Base-by-base conservation (phyloP, 2,113 vertebrate species). In the Shinisaurus crocodilurus region DNA sequence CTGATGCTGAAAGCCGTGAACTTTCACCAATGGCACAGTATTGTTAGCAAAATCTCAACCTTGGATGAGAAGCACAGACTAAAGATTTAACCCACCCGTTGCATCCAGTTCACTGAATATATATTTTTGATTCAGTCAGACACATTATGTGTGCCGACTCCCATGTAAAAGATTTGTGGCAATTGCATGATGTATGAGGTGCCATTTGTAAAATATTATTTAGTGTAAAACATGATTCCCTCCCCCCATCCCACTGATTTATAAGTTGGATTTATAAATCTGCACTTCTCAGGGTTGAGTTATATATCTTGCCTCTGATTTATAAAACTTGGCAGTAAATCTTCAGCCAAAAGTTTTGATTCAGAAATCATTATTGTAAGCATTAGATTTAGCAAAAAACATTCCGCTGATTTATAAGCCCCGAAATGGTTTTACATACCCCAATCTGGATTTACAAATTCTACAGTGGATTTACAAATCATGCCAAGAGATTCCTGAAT, bases 191-290 rank as follows among this genome's bases (percentile, higher is more conserved):
- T 97, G 96, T 97, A 97, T 72, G 97, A 97, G 96, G 92, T 98
- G 97, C 95, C 97, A 96, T 97, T 97, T 96, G 95, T 97, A 97
- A 97, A 98, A 97, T 97, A 98, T 98, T 97, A 97, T 97, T 98
- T 97, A 96, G 96, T 97, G 97, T 97, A 98, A 97, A 98, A 97
- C 97, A 97, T 96, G 96, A 96, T 97, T 96, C 97, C 97, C 97
- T 95, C 92, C 70, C 72, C 72, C 82, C 82, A 84, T 45, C 82
- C 96, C 87, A 81, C 95, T 98, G 97, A 98, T 98, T 98, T 98
- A 98, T 97, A 97, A 97, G 96, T 97, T 97, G 96, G 97, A 97
- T 97, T 97, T 98, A 98, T 98, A 98, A 97, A 97, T 98, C 97
- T 97, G 93, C 54, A 96, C 97, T 97, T 97, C 96, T 97, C 95